Evolutionary conservation across 2,113 vertebrate species (phyloP).

Genomic region (Ceyx cyanopectus): DNA sequence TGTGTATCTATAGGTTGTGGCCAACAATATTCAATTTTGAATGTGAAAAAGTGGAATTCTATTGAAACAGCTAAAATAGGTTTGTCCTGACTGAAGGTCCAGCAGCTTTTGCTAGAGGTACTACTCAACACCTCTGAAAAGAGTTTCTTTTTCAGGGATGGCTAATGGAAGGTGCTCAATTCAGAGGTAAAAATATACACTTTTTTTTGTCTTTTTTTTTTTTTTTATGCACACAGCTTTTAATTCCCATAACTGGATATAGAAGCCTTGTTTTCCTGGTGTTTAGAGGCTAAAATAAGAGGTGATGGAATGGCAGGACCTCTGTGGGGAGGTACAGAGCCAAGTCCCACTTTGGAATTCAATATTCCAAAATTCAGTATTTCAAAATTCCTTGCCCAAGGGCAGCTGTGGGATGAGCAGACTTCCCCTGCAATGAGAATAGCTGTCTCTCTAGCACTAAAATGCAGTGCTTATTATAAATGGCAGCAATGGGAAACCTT

Average conservation of each 20-base stretch:
- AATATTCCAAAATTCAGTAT: no score
- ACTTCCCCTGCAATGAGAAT: not conserved
- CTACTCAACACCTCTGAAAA: not conserved
- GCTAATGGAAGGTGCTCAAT: not conserved
- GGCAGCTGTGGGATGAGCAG: not conserved
- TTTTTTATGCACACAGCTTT: not conserved
- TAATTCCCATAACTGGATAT: not conserved
- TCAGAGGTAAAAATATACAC: not conserved
- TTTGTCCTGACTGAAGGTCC: not conserved
- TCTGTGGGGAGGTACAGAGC: not conserved
- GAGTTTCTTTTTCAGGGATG: not conserved
- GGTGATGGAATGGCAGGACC: not conserved
- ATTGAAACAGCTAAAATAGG: not conserved
- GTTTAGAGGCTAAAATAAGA: not conserved
- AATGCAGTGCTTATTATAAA: constrained; percentile 29
- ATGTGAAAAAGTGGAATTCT: not conserved
- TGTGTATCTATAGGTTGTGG: not conserved
- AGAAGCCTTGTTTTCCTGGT: not conserved
- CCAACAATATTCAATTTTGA: not conserved
- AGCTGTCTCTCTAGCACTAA: constrained; percentile 22
- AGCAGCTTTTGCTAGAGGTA: not conserved
- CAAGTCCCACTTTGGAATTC: not conserved
- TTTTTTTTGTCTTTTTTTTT: no score
- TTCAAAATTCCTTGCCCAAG: not conserved
- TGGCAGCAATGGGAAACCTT: not conserved